Evolutionary conservation across 2,888 invertebrate species (phyloP).

Genomic region (Cryptocheilus praepositus): DNA sequence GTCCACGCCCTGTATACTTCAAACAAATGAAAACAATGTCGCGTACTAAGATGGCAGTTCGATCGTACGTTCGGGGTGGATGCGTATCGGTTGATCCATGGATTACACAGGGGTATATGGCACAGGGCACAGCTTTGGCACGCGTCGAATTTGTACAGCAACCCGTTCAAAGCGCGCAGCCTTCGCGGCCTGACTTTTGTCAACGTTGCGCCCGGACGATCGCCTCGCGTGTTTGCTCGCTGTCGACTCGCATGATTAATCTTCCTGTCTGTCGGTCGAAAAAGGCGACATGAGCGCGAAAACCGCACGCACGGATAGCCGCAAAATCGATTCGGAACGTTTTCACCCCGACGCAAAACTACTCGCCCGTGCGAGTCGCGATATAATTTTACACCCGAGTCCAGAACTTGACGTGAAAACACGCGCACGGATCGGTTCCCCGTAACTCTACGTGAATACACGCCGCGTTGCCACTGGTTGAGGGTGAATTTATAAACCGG

Average conservation of each 20-base stretch:
- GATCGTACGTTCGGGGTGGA: not conserved
- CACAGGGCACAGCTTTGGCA: conserved; percentile 1
- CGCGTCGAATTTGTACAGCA: no score
- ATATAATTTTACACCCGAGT: conserved; percentile 31
- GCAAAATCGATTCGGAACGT: conserved; percentile 23
- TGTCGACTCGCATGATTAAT: conserved; percentile 32
- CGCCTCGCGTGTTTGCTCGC: conserved; percentile 24
- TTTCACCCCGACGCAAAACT: conserved; percentile 10
- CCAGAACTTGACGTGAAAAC: not conserved
- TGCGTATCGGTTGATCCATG: not conserved
- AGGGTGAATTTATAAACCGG: conserved; percentile 2
- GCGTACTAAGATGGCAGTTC: not conserved
- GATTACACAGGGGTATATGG: not conserved
- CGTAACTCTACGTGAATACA: not conserved
- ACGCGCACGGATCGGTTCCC: not conserved
- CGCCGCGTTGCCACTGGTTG: not conserved
- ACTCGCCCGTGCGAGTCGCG: conserved; percentile 10
- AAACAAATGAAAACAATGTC: not conserved
- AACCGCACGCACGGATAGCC: conserved; percentile 21
- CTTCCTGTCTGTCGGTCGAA: conserved; percentile 14
- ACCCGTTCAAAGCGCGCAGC: not conserved
- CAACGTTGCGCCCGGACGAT: conserved; percentile 7
- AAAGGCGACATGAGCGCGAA: conserved; percentile 15
- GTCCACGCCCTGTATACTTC: no score
- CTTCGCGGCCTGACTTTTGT: conserved; percentile 6